Conservation (phyloP, 2,113 vertebrate genomes). For the Chionodraco myersi region DNA sequence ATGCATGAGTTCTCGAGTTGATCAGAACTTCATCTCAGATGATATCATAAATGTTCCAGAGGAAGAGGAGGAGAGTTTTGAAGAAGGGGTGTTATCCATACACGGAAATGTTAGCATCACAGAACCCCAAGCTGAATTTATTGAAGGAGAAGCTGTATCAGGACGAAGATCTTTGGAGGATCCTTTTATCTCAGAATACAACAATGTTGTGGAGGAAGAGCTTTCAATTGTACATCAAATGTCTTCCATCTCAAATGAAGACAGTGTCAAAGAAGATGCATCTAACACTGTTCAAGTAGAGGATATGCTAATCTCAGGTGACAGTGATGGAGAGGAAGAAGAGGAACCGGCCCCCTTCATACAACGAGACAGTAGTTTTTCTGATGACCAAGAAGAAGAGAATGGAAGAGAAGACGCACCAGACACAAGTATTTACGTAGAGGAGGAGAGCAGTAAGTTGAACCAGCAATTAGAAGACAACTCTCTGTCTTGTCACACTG, state of each 20-base stretch:
- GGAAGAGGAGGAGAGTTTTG: background rate
- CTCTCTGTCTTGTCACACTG: background rate
- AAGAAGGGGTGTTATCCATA: background rate
- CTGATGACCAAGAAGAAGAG: background rate
- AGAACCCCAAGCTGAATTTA: background rate
- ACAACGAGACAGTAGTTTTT: no score
- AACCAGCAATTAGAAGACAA: background rate
- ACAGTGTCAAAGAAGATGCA: no score
- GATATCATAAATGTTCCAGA: background rate
- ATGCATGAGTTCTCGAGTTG: background rate
- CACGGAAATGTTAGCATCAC: background rate
- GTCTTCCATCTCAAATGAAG: no score
- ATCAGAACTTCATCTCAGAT: background rate
- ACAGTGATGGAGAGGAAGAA: no score
- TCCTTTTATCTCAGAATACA: no score
- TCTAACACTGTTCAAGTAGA: no score
- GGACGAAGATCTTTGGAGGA: no score
- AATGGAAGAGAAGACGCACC: background rate
- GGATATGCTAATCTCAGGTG: no score
- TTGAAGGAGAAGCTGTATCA: no score
- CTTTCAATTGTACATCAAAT: no score
- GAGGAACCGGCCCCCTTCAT: no score
- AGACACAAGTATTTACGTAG: background rate
- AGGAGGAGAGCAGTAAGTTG: background rate
- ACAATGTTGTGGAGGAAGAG: no score